Base-by-base conservation (phyloP, 1,140 invertebrate species). In the Mya arenaria region DNA sequence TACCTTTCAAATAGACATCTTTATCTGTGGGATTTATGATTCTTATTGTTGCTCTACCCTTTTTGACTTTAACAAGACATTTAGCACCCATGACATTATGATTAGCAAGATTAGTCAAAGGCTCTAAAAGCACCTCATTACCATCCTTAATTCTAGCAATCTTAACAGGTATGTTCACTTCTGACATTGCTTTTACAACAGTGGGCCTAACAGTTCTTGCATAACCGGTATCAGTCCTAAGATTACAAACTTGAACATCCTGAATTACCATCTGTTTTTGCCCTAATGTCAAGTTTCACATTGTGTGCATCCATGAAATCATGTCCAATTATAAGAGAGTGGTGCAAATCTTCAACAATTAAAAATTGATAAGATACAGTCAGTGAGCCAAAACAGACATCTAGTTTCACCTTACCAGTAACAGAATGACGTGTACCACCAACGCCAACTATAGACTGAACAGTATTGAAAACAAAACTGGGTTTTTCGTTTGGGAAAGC, bases 291-390 rank as follows among this genome's bases (percentile, higher is more conserved):
- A 6, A 58, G 10, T 30, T 55, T 72, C 1, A 72, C 32, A 5
- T 37, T 55, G 30, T 72, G 56, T 32, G 8, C 48, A 6, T 60
- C 72, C 36, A 74, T 74, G 44, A 58, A 74, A 60, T 62, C 34
- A 60, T 39, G 56, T 3, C 72, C 72, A 30, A 74, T 25, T 13
- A 74, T 74, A 2, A 60, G 1, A 4, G 72, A 74, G 44, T 74
- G 56, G 34, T 74, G 72, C 3, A 74, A 25, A 36, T 74, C 72
- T 6, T 74, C 44, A 6, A 74, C n/a, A 1, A 74, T n/a, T 6
- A 28, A 62, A 62, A 60, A 74, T 28, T 3, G 5, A 41, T 39
- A 62, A 4, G 10, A 2, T 30, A 74, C 8, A 2, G 10, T 41
- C 19, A 74, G 5, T 4, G 5, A 19, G 17, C 56, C 72, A 28